Conservation (phyloP, 1,140 invertebrate genomes). For the Drosophila trapezifrons region DNA sequence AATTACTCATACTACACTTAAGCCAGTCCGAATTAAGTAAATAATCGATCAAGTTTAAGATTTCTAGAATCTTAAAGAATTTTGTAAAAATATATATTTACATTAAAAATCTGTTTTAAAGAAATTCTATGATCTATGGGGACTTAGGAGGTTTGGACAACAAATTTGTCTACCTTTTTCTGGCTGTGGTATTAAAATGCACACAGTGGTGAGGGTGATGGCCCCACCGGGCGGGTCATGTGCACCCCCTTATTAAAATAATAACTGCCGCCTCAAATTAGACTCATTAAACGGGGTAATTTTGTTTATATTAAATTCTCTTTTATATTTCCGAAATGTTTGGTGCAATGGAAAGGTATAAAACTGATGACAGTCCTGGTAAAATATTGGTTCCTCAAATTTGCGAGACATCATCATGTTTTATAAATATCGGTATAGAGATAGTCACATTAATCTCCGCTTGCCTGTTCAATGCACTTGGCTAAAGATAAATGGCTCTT, state of each 20-base stretch:
- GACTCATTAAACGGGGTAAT: slow-evolving; percentile 30
- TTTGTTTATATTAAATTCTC: slow-evolving; percentile 37
- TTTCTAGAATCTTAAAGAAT: too few relatives aligned
- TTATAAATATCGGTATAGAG: slow-evolving; percentile 9
- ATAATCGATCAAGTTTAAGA: too few relatives aligned
- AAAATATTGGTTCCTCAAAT: neutral
- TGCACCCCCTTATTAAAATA: slow-evolving; percentile 17
- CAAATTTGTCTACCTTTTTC: neutral
- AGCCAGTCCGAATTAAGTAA: too few relatives aligned
- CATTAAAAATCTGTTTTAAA: too few relatives aligned
- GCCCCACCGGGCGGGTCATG: neutral
- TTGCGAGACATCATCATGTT: slow-evolving; percentile 31
- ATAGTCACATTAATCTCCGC: slow-evolving; percentile 44
- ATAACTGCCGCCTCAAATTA: slow-evolving; percentile 9
- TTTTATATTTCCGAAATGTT: slow-evolving; percentile 23
- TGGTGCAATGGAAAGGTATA: slow-evolving; percentile 10
- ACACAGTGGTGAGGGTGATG: neutral
- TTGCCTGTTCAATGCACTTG: slow-evolving; percentile 75
- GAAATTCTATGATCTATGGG: neutral
- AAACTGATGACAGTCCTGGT: slow-evolving; percentile 4
- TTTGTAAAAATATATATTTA: too few relatives aligned
- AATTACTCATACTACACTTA: too few relatives aligned
- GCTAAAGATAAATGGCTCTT: slow-evolving; percentile 82
- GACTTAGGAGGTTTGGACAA: neutral
- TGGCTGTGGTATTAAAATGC: neutral